phyloP scores from a whole-genome alignment of 2,888 invertebrate genomes.

The Chalcis sispes region DNA sequence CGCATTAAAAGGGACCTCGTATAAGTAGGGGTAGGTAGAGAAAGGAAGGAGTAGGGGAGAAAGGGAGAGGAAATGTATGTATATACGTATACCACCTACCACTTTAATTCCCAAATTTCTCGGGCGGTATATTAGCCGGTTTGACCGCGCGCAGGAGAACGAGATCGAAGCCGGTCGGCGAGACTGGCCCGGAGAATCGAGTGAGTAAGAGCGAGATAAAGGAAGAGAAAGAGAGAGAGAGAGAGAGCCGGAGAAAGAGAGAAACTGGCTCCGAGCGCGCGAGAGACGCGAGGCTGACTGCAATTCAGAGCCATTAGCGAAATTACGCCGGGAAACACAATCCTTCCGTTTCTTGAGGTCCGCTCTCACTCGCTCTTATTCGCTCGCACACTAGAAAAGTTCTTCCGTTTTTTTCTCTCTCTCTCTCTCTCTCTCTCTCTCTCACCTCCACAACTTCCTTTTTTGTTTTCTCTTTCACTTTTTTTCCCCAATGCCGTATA shows the following conservation, averaged over 20 bases:
- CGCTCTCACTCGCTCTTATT: slow-evolving; percentile 6
- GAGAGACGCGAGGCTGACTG: slow-evolving; percentile 33
- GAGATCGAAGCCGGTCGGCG: slow-evolving; percentile 46
- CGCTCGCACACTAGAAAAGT: slow-evolving; percentile 31
- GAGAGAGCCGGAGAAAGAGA: slow-evolving; percentile 21
- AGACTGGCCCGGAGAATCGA: not conserved
- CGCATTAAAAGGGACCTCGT: slow-evolving; percentile 66
- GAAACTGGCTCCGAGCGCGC: not conserved
- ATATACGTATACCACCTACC: slow-evolving; percentile 62
- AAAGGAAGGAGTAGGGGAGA: not conserved
- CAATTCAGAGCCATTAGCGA: slow-evolving; percentile 72
- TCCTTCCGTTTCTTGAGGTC: slow-evolving; percentile 27
- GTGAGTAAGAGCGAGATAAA: not conserved
- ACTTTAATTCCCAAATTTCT: slow-evolving; percentile 71
- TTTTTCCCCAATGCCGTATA: too few species aligned
- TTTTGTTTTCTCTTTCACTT: slow-evolving; percentile 7
- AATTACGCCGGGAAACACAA: slow-evolving; percentile 66
- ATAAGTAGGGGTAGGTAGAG: too few species aligned
- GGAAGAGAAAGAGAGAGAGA: not conserved
- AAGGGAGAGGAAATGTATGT: not conserved
- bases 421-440: slow-evolving; percentile 12
- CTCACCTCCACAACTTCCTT: not conserved
- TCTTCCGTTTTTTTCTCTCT: slow-evolving; percentile 26
- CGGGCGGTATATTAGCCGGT: slow-evolving; percentile 65
- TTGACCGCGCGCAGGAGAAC: slow-evolving; percentile 48